These are phyloP conservation scores for Prinia subflava DNA, from an alignment of 2,113 vertebrate genomes.

Conservation along the genomic window DNA sequence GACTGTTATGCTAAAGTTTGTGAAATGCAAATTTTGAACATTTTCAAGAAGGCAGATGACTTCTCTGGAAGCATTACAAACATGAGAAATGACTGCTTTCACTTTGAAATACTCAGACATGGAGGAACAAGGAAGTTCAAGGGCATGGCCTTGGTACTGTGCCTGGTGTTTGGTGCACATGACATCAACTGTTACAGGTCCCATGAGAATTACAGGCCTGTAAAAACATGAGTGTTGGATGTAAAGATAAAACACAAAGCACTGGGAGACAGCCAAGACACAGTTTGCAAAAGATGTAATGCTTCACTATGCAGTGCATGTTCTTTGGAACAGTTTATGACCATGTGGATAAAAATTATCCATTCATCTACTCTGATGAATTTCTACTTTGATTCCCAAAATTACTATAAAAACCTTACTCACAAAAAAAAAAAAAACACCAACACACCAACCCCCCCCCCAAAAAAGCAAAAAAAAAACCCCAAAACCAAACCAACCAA, in stretches of 20 bases:
- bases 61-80: background rate
- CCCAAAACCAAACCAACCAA: no score
- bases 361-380: background rate
- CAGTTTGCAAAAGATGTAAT: background rate
- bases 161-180: background rate
- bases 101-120: background rate
- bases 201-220: background rate
- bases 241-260: background rate
- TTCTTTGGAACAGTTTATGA: background rate
- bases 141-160: background rate
- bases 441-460: no score
- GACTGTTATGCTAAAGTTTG: background rate
- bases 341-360: background rate
- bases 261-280: background rate
- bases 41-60: background rate
- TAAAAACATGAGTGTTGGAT: background rate
- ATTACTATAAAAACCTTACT: background rate
- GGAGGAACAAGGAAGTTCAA: background rate
- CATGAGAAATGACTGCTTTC: background rate
- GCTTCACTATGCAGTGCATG: background rate
- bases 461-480: no score
- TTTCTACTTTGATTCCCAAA: background rate
- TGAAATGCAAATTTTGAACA: background rate
- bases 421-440: background rate
- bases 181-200: background rate